These are phyloP conservation scores for Myripristis murdjan DNA, from an alignment of 2,797 vertebrate genomes.

Conservation along the genomic window DNA sequence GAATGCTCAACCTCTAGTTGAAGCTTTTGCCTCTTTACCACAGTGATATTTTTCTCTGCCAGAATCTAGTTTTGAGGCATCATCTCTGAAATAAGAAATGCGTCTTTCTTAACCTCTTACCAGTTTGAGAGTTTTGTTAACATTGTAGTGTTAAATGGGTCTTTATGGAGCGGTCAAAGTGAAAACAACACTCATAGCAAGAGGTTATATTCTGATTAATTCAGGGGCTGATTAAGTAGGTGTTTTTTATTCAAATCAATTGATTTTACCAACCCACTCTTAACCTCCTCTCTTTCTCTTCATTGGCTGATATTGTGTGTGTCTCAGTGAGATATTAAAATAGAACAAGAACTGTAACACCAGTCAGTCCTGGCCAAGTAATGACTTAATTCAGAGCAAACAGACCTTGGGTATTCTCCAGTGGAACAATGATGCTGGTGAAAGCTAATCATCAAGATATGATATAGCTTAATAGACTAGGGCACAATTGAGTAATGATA, in stretches of 20 bases:
- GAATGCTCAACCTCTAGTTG: slow-evolving; percentile 53
- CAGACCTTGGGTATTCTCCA: neutral
- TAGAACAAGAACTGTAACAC: slow-evolving; percentile 28
- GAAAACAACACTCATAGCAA: slow-evolving; percentile 22
- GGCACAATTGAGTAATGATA: neutral
- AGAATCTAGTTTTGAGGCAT: slow-evolving; percentile 11
- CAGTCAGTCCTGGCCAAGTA: slow-evolving; percentile 12
- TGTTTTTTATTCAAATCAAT: slow-evolving; percentile 58
- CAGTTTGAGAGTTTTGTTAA: slow-evolving; percentile 10
- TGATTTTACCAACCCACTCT: slow-evolving; percentile 55
- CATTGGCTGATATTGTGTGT: slow-evolving; percentile 17
- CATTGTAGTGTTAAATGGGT: slow-evolving; percentile 38
- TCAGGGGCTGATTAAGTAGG: slow-evolving; percentile 48
- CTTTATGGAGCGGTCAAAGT: slow-evolving; percentile 43
- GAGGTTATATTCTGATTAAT: slow-evolving; percentile 59
- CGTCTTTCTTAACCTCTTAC: slow-evolving; percentile 22
- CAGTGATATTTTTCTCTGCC: slow-evolving; percentile 9
- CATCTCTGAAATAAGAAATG: slow-evolving; percentile 8
- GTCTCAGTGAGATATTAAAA: slow-evolving; percentile 35
- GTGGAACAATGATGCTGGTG: slow-evolving; percentile 2
- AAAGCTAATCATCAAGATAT: neutral
- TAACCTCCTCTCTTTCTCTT: slow-evolving; percentile 22
- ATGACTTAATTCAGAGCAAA: slow-evolving; percentile 27
- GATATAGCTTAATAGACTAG: neutral
- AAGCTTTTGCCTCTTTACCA: slow-evolving; percentile 20